Conservation (phyloP, 2,797 vertebrate species). For the Chelonia mydas region DNA sequence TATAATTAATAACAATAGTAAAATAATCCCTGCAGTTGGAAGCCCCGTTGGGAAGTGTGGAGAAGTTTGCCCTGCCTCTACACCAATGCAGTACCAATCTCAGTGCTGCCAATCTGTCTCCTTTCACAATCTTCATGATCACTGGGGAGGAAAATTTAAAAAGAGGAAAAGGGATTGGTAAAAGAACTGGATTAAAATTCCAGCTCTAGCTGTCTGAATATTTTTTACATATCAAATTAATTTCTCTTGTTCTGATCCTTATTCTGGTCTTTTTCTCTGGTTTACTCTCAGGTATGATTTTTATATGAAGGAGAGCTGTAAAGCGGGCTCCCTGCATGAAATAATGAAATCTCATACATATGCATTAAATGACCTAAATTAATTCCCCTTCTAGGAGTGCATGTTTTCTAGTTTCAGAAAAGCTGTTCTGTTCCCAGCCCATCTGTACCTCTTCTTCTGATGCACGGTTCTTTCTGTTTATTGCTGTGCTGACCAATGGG, state of each 20-base stretch:
- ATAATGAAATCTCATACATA: neutral
- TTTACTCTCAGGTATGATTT: neutral
- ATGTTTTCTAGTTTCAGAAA: conserved; percentile 31
- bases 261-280: neutral
- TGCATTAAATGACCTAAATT: conserved; percentile 36
- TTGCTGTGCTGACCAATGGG: conserved; percentile 10
- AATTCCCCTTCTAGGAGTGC: conserved; percentile 36
- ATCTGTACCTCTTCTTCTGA: neutral
- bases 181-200: neutral
- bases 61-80: neutral
- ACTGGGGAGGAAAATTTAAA: neutral
- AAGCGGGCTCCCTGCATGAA: neutral
- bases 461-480: conserved; percentile 1
- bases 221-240: neutral
- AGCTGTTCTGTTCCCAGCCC: neutral
- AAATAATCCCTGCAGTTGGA: neutral
- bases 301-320: neutral
- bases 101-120: neutral
- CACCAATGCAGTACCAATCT: neutral
- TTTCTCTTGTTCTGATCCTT: neutral
- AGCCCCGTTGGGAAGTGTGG: neutral
- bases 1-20: neutral
- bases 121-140: neutral
- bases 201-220: neutral
- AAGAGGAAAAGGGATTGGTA: neutral